These are phyloP conservation scores for honey bee (Apis mellifera) DNA, from an alignment of 1,140 invertebrate species.

Conservation along the genomic window DNA sequence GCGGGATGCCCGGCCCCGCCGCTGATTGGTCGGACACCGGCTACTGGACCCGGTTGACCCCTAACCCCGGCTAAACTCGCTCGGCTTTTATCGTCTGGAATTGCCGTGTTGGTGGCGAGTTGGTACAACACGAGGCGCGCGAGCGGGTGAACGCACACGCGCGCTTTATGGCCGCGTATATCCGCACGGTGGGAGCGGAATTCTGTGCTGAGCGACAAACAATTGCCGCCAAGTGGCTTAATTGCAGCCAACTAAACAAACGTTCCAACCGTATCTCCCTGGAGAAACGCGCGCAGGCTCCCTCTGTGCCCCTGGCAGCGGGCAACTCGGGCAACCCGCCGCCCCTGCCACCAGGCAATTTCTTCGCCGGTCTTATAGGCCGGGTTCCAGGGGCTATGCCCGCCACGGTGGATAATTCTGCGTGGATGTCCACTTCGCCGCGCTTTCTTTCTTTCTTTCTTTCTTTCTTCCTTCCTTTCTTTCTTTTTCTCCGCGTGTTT, in stretches of 20 bases:
- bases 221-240: constrained; percentile 83
- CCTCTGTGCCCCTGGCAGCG: not conserved
- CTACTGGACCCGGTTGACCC: constrained; percentile 73
- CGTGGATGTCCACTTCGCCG: not conserved
- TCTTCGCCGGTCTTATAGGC: constrained; percentile 30
- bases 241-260: constrained; percentile 82
- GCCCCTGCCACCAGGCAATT: constrained; percentile 12
- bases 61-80: constrained; percentile 71
- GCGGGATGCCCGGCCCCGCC: constrained; percentile 43
- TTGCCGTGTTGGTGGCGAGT: constrained; percentile 67
- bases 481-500: too few species aligned
- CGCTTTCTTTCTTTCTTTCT: not conserved
- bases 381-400: constrained; percentile 31
- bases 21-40: constrained; percentile 69
- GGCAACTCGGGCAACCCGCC: not conserved
- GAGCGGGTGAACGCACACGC: constrained; percentile 43
- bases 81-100: constrained; percentile 72
- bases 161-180: constrained; percentile 43
- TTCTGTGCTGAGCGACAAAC: constrained; percentile 82
- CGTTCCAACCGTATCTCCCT: constrained; percentile 65
- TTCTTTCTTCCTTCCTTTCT: too few species aligned
- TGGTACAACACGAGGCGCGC: constrained; percentile 56
- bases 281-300: constrained; percentile 27
- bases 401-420: not conserved
- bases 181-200: constrained; percentile 77